Percentiles rank a stretch among this genome's conserved stretches.
Conservation (phyloP, 2,797 vertebrate species). For the Chanos chanos region DNA sequence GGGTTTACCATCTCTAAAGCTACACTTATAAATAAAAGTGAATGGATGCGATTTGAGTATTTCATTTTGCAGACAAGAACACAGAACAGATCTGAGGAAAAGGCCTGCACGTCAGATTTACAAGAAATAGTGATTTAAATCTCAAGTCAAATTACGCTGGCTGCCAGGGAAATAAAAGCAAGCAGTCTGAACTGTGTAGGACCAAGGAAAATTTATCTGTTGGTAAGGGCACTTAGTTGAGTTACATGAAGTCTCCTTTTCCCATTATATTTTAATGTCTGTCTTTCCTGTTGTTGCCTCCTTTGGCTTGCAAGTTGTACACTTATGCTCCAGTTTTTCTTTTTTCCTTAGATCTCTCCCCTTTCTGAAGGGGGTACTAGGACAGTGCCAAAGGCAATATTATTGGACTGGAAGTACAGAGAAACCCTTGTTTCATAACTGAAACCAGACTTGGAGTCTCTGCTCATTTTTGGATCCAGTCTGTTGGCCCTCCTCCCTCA, state of each 20-base stretch:
- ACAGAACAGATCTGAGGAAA: too few relatives aligned
- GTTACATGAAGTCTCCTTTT: background rate
- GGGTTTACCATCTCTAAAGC: too few relatives aligned
- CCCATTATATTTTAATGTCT: background rate
- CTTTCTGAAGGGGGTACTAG: conserved; percentile 24
- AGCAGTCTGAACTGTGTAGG: too few relatives aligned
- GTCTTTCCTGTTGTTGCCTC: background rate
- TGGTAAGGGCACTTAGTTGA: too few relatives aligned
- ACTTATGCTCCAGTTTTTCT: background rate
- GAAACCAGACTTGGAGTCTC: conserved; percentile 47
- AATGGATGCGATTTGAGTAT: too few relatives aligned
- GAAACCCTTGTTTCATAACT: conserved; percentile 53
- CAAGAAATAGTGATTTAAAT: too few relatives aligned
- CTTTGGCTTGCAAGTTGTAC: conserved; percentile 1
- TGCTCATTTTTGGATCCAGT: conserved; percentile 25
- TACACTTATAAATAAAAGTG: too few relatives aligned
- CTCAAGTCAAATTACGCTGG: too few relatives aligned
- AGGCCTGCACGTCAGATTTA: too few relatives aligned
- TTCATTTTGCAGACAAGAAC: too few relatives aligned
- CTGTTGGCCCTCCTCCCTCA: conserved; percentile 1
- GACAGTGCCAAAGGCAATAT: conserved; percentile 44
- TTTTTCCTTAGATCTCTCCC: conserved; percentile 35
- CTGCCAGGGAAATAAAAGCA: too few relatives aligned
- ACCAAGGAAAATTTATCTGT: too few relatives aligned
- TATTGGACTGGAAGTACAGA: conserved; percentile 45